Evolutionary conservation across 1,140 invertebrate species (phyloP), one percentile per base, ranked within the genome.

Genomic region (Papilio aristodemus): DNA sequence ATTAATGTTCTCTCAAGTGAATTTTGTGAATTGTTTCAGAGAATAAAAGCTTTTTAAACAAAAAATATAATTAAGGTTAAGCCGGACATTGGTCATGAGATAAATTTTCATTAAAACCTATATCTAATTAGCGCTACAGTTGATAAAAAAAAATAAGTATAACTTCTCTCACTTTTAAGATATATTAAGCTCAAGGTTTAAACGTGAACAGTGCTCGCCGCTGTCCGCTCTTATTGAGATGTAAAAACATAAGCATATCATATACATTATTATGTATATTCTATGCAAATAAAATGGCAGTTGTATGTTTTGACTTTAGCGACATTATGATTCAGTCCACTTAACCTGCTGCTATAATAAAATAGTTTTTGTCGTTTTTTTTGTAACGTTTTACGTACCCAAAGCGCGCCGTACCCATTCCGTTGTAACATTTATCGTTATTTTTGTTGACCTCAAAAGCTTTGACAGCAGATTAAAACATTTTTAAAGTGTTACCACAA

Each of bases 161-260:
- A 54, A 54, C 46, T 22, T 54, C 46, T 54, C 46, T 54, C 46
- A 54, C 46, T 54, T 54, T 54, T 54, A 54, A 25, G 19, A 22
- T 25, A 54, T 54, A 54, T 22, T 11, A 54, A 54, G 46, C 46
- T 25, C 46, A 54, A 54, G 46, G 46, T 54, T n/a, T 54, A 54
- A 9, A 54, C 46, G 22, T 54, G 46, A 54, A 54, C 22, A 54
- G 46, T 19, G 46, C 46, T 54, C 11, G 46, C 46, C 46, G 46
- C 19, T 54, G 46, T 13, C 46, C 46, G 19, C 46, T 54, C 46
- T 10, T 54, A 17, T 37, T 39, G 32, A 17, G 37, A 39, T 14
- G 27, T 38, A 37, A 39, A 62, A 62, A 38, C 11, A 39, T 62
- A 62, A 62, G 59, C 37, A 38, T 62, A n/a, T 62, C 39, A 62